Percentiles rank a stretch among this genome's conserved stretches.
Conservation (phyloP, 1,140 invertebrate genomes). For the Anoplolepis gracilipes region DNA sequence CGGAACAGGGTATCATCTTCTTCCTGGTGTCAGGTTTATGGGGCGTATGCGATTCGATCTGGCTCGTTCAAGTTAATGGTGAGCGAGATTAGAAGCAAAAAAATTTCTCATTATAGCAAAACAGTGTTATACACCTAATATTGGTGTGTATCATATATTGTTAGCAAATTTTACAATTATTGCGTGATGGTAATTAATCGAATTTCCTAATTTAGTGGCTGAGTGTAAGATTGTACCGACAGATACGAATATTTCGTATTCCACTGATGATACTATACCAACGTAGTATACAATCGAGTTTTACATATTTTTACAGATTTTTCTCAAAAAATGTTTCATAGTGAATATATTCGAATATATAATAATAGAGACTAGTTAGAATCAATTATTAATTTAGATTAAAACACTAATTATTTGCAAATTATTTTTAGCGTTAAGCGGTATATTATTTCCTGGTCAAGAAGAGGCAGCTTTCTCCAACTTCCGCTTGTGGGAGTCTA, state of each 20-base stretch:
- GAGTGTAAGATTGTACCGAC: slow-evolving; percentile 11
- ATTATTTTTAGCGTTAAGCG: slow-evolving; percentile 91
- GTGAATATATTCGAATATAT: neutral
- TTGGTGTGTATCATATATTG: neutral
- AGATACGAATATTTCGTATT: neutral
- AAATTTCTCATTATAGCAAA: neutral
- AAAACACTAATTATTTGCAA: neutral
- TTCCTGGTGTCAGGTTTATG: slow-evolving; percentile 95
- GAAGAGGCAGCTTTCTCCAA: slow-evolving; percentile 97
- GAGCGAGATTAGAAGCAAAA: neutral
- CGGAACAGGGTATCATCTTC: slow-evolving; percentile 90
- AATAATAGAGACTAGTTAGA: neutral
- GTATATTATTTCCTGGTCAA: slow-evolving; percentile 94
- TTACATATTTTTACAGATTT: neutral
- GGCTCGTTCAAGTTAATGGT: slow-evolving; percentile 98
- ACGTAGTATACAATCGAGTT: neutral
- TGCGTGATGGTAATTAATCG: neutral
- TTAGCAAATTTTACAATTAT: neutral
- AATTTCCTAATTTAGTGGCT: slow-evolving; percentile 11
- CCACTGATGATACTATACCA: neutral
- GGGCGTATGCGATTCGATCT: slow-evolving; percentile 96
- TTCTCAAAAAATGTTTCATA: neutral
- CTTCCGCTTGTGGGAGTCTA: slow-evolving; percentile 96
- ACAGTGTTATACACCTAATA: neutral
- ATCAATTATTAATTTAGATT: neutral